These are phyloP conservation scores for Chironomus tentans DNA, from an alignment of 2,888 invertebrate genomes.

Conservation along the genomic window DNA sequence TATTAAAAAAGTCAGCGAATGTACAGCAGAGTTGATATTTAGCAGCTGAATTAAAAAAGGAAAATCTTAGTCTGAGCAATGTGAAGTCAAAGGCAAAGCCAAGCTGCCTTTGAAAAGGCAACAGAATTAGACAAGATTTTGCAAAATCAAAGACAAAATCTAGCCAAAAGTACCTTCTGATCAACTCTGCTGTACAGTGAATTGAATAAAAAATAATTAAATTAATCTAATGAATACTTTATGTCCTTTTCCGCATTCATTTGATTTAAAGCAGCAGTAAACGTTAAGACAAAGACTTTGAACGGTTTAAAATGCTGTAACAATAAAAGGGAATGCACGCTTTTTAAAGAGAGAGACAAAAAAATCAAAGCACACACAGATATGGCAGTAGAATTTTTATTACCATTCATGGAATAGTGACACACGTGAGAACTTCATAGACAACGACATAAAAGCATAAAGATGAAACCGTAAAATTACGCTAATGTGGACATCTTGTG, in stretches of 20 bases:
- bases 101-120: too few species aligned
- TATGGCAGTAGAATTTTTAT: neutral
- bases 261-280: neutral
- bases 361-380: neutral
- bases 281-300: neutral
- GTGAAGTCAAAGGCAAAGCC: too few species aligned
- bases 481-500: neutral
- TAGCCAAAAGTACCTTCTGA: too few species aligned
- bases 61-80: too few species aligned
- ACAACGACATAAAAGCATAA: neutral
- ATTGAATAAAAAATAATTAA: neutral
- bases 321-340: neutral
- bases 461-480: constrained; percentile 4
- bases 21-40: too few species aligned
- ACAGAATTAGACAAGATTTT: too few species aligned
- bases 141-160: too few species aligned
- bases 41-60: too few species aligned
- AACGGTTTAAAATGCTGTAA: neutral
- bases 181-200: too few species aligned
- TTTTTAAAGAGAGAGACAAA: neutral
- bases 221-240: constrained; percentile 7
- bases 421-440: constrained; percentile 25
- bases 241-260: constrained; percentile 15
- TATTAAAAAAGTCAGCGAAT: too few species aligned
- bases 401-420: neutral